Evolutionary conservation across 1,140 invertebrate species (phyloP).

Genomic region (Anagrus nilaparvatae): DNA sequence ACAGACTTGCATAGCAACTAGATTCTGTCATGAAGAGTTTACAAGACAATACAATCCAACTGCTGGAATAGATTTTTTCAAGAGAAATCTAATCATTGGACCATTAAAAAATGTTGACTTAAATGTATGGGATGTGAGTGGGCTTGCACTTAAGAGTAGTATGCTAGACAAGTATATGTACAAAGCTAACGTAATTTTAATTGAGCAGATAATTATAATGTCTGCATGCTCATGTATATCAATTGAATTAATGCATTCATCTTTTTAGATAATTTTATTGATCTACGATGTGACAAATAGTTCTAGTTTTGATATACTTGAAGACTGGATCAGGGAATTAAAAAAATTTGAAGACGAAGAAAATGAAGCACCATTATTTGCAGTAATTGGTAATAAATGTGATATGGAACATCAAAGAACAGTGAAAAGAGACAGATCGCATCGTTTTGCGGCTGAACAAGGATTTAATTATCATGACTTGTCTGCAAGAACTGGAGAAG

Average conservation of each 20-base stretch:
- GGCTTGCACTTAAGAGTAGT: slow-evolving; percentile 57
- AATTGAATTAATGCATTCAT: slow-evolving; percentile 1
- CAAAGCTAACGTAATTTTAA: slow-evolving; percentile 58
- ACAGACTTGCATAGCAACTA: slow-evolving; percentile 58
- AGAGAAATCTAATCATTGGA: slow-evolving; percentile 59
- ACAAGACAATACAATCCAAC: slow-evolving; percentile 64
- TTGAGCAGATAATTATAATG: slow-evolving; percentile 1
- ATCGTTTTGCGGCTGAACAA: slow-evolving; percentile 67
- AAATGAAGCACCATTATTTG: slow-evolving; percentile 53
- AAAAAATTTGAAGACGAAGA: slow-evolving; percentile 45
- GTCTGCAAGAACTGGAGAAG: slow-evolving; percentile 83
- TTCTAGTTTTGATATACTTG: slow-evolving; percentile 68
- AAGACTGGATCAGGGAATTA: slow-evolving; percentile 61
- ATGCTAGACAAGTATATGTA: slow-evolving; percentile 82
- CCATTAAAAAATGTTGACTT: slow-evolving; percentile 57
- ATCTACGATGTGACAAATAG: slow-evolving; percentile 82
- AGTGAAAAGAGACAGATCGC: slow-evolving; percentile 68
- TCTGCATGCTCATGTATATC: neutral
- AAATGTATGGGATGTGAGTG: slow-evolving; percentile 78
- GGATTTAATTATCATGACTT: slow-evolving; percentile 64
- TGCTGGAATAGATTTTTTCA: slow-evolving; percentile 71
- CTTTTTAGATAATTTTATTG: slow-evolving; percentile 61
- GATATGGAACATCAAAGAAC: slow-evolving; percentile 79
- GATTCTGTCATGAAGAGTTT: slow-evolving; percentile 66
- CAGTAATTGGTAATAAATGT: slow-evolving; percentile 79